Evolutionary conservation across 2,113 vertebrate genomes (phyloP), one percentile per base, ranked within the genome.

Genomic region (Pedetes capensis): DNA sequence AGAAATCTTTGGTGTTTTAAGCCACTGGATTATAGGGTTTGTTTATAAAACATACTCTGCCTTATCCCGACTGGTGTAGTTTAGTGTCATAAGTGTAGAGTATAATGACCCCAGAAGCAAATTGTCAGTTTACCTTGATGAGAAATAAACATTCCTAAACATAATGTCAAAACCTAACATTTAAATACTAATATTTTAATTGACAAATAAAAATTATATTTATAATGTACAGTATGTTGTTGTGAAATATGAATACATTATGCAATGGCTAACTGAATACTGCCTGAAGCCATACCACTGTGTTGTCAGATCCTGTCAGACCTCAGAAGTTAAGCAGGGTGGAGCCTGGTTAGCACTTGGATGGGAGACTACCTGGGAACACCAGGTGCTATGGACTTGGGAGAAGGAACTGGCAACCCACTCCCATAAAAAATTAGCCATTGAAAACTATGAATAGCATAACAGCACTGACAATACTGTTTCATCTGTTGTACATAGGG

Each of bases 71-170:
- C 49, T 81, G 49, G 57, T 91, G 29, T 47, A 82, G 69, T 81
- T 72, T 76, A 49, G 23, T 89, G 75, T 79, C 55, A 90, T 78
- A 96, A 92, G 89, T 63, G 17, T 81, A 89, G 42, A 86, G 12
- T 81, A 29, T 59, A 91, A 88, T 82, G 81, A 87, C 69, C 51
- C 34, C 53, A 95, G 51, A 90, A 81, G 37, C 53, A 97, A 96
- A 83, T 57, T 86, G 61, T 81, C 42, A 83, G 81, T 71, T 84
- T 90, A 87, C 7, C 75, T 3, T 79, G 44, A 87, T 69, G 44
- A 93, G 57, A 88, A 95, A 66, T 76, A 87, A 93, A 68, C 72
- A 93, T 39, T 75, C 29, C 44, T 71, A 51, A 55, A 94, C 16
- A 13, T 8, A 88, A 91, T 34, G 16, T 79, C 37, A 89, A 66